Evolutionary conservation across 2,797 vertebrate species (phyloP).

Genomic region (Peromyscus melanophrys): DNA sequence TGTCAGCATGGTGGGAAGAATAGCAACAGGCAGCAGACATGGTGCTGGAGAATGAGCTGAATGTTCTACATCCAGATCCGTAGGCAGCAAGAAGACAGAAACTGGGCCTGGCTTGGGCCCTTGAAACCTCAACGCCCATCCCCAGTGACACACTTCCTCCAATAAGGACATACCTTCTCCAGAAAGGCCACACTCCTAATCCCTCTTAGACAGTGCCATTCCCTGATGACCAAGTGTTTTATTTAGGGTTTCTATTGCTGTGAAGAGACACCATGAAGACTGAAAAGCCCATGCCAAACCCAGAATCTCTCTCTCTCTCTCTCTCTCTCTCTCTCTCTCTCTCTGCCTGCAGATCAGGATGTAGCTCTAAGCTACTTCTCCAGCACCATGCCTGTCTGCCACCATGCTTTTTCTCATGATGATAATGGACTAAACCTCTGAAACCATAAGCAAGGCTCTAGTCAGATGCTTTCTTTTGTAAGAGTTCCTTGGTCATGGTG

Average conservation of each 20-base stretch:
- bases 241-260: not conserved
- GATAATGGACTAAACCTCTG: not conserved
- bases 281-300: not conserved
- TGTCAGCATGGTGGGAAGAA: not conserved
- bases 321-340: not conserved
- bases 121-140: not conserved
- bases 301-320: not conserved
- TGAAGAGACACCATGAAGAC: not conserved
- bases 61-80: not conserved
- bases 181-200: not conserved
- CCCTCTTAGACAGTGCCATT: not conserved
- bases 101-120: not conserved
- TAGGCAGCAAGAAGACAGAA: not conserved
- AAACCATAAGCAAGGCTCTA: not conserved
- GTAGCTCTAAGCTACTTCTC: not conserved
- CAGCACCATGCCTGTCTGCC: not conserved
- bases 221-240: not conserved
- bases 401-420: not conserved
- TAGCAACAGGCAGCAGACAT: not conserved
- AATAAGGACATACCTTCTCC: not conserved
- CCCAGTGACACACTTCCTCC: not conserved
- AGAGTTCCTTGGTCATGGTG: not conserved
- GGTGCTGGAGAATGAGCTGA: not conserved
- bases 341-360: not conserved
- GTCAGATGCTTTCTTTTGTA: not conserved